A percentile compares a stretch with the other conserved stretches of the same genome.
These are phyloP conservation scores for Tylochromis polylepis DNA, from an alignment of 2,113 vertebrate species.

Conservation along the genomic window DNA sequence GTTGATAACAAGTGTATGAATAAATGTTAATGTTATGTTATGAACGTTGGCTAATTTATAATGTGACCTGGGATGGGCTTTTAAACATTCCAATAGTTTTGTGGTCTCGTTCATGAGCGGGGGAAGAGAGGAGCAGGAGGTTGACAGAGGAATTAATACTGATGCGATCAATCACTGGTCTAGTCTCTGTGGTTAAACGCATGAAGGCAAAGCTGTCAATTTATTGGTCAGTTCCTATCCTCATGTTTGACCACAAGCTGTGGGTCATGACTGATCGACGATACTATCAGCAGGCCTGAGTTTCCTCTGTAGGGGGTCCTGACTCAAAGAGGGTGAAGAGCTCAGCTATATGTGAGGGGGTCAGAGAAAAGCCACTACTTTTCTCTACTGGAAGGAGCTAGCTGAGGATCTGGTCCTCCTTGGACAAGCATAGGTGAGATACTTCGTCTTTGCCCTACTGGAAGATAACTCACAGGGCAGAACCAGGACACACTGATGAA, in stretches of 20 bases:
- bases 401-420: too few species aligned
- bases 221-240: not conserved
- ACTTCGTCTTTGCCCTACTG: fast-evolving
- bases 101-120: not conserved
- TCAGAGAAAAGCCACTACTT: not conserved
- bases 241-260: not conserved
- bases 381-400: too few species aligned
- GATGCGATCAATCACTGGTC: not conserved
- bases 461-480: not conserved
- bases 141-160: not conserved
- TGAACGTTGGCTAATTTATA: not conserved
- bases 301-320: fast-evolving
- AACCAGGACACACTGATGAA: not conserved
- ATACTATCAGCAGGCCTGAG: not conserved
- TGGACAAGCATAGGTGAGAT: too few species aligned
- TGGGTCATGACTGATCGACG: not conserved
- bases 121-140: not conserved
- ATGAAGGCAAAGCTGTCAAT: not conserved
- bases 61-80: not conserved
- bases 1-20: not conserved
- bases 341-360: not conserved
- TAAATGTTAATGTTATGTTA: not conserved
- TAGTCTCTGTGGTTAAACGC: not conserved
- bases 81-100: not conserved
- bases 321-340: not conserved